Evolutionary conservation across 2,888 invertebrate species (phyloP), one percentile per base, ranked within the genome.

Genomic region (Papilio elwesi): DNA sequence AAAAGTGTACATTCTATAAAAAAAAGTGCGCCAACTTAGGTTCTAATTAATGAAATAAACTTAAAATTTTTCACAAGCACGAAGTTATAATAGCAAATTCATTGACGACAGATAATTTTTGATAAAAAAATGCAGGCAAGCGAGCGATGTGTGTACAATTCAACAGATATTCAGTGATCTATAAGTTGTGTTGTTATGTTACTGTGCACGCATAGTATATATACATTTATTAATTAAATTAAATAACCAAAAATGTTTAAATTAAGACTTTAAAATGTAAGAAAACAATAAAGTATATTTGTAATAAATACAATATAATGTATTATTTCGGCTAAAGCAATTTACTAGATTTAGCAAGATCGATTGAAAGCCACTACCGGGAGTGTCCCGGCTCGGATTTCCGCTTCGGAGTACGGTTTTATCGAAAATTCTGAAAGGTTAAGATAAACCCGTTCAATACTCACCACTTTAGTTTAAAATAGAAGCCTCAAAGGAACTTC

Each of bases 391-490:
- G 59, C 48, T 68, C 68, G 68, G 68, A 68, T 68, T 59, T 68
- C 68, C 68, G 68, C 68, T 26, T 55, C 49, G 59, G 11, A 68
- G 59, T 68, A 59, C 68, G 68, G 57, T 68, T 68, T 68, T 68
- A 68, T 59, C 68, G 59, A 59, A 68, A 49, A 59, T 49, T 68
- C 68, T 59, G 59, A 68, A 68, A 68, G 68, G 57, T 68, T 68
- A 68, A 68, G 59, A 68, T 68, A 68, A 68, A 68, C 68, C 59
- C 59, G 59, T 59, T 59, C 48, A 57, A 68, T 68, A 68, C 68
- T 68, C 59, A 59, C 68, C 68, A 68, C 68, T 57, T 55, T 68
- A 49, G 53, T 57, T 68, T 68, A 68, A 68, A 68, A 49, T 68
- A 12, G 49, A 68, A 49, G n/a, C 48, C 59, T 68, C 59, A 68